Evolutionary conservation across 2,113 vertebrate species (phyloP).

Genomic region (Amphiprion ocellaris): DNA sequence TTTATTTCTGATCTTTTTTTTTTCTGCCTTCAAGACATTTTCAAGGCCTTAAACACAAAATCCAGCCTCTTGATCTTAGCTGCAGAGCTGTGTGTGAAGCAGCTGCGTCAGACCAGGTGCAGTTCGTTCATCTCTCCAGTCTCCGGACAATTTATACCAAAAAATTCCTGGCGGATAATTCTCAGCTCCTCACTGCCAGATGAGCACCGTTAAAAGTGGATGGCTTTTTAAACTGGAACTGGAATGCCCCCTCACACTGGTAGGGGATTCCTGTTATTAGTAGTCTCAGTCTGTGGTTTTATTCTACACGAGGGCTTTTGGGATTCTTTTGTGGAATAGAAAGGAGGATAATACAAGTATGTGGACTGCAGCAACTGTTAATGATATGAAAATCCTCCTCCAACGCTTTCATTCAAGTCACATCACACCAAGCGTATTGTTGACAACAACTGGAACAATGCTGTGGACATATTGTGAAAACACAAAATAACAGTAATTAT

Average conservation of each 20-base stretch:
- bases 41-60: conserved; percentile 61
- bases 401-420: conserved; percentile 26
- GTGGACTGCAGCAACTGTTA: conserved; percentile 23
- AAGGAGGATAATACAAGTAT: conserved; percentile 30
- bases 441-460: conserved; percentile 53
- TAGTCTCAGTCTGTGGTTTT: conserved; percentile 47
- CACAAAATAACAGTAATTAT: conserved; percentile 64
- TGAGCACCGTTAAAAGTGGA: conserved; percentile 87
- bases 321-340: conserved; percentile 13
- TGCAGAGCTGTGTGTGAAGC: conserved; percentile 77
- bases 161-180: conserved; percentile 87
- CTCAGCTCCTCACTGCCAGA: conserved; percentile 84
- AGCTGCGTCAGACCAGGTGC: conserved; percentile 88
- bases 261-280: conserved; percentile 62
- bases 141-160: conserved; percentile 87
- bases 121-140: conserved; percentile 83
- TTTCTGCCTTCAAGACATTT: conserved; percentile 38
- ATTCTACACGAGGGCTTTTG: conserved; percentile 22
- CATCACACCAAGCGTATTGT: conserved; percentile 35
- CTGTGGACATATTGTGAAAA: conserved; percentile 54
- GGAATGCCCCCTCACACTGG: conserved; percentile 45
- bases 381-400: conserved; percentile 47
- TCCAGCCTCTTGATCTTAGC: conserved; percentile 81
- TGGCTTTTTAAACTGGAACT: conserved; percentile 66
- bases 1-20: conserved; percentile 39